Percentiles rank a stretch among this genome's conserved stretches.
These are phyloP conservation scores for Hermaeophaga mercurialis DNA, from an alignment of 2,888 invertebrate genomes.

Conservation along the genomic window DNA sequence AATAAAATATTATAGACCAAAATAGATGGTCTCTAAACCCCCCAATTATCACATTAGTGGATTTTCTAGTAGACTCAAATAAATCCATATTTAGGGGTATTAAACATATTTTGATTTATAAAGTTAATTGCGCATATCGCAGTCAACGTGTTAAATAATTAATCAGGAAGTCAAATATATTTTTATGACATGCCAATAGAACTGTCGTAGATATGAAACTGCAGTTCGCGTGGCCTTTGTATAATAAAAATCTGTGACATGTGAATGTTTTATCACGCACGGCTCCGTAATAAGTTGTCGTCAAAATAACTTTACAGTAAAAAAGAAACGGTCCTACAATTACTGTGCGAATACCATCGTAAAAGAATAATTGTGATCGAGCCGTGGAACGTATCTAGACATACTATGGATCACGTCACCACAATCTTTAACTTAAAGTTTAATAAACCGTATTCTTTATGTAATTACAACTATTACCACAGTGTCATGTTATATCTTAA, in stretches of 20 bases:
- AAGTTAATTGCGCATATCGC: no score
- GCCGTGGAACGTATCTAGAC: slow-evolving; percentile 7
- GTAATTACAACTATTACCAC: no score
- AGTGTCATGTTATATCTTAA: background rate
- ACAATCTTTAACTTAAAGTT: slow-evolving; percentile 1
- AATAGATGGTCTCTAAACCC: no score
- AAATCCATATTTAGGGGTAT: no score
- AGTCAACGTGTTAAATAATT: no score
- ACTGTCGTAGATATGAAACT: background rate
- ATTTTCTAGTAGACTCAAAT: no score
- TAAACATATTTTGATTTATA: no score
- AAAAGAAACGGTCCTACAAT: slow-evolving; percentile 19
- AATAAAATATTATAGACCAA: no score
- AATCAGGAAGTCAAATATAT: no score
- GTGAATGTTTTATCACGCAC: background rate
- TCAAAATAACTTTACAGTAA: slow-evolving; percentile 17
- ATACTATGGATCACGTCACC: slow-evolving; percentile 7
- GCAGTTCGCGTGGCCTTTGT: background rate
- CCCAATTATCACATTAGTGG: no score
- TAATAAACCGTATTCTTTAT: no score
- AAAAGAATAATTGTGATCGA: slow-evolving; percentile 7
- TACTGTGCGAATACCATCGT: slow-evolving; percentile 10
- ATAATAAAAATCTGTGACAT: background rate
- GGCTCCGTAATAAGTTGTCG: background rate
- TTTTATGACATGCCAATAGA: no score